Percentiles rank a stretch among this genome's conserved stretches.
Conservation (phyloP, 1,140 invertebrate species). For the Chlorops oryzae region DNA sequence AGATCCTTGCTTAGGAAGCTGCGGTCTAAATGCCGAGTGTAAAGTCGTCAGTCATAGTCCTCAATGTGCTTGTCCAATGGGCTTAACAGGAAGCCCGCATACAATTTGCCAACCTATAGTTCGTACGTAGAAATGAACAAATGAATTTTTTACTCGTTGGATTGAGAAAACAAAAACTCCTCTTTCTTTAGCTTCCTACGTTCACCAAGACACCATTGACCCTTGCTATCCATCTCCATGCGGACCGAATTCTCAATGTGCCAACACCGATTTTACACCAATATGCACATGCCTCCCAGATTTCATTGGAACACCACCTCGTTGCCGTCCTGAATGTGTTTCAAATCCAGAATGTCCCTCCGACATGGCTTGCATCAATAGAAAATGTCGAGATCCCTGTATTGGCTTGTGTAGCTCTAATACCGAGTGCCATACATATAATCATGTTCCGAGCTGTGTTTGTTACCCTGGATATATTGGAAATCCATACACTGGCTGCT, state of each 20-base stretch:
- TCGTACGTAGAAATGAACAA: constrained; percentile 52
- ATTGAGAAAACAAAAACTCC: constrained; percentile 60
- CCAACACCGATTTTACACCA: constrained; percentile 55
- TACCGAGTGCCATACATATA: constrained; percentile 69
- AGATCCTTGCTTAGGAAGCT: constrained; percentile 63
- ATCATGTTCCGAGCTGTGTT: constrained; percentile 71
- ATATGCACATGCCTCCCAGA: constrained; percentile 61
- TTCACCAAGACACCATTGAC: constrained; percentile 47
- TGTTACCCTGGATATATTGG: constrained; percentile 68
- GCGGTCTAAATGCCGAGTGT: constrained; percentile 64
- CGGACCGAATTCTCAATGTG: constrained; percentile 66
- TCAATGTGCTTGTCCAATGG: constrained; percentile 65
- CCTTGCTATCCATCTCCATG: constrained; percentile 65
- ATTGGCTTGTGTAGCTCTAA: constrained; percentile 71
- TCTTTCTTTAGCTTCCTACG: constrained; percentile 62
- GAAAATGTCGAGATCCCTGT: constrained; percentile 74
- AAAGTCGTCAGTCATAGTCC: constrained; percentile 62
- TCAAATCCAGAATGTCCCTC: constrained; percentile 73
- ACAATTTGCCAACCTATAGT: constrained; percentile 58
- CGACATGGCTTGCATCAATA: constrained; percentile 68
- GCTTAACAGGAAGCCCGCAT: constrained; percentile 67
- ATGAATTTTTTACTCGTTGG: too few relatives aligned
- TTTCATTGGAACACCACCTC: constrained; percentile 67
- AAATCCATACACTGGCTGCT: constrained; percentile 64
- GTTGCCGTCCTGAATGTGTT: constrained; percentile 59